These are phyloP conservation scores for Peromyscus nudipes DNA, from an alignment of 2,797 vertebrate genomes.

Conservation along the genomic window DNA sequence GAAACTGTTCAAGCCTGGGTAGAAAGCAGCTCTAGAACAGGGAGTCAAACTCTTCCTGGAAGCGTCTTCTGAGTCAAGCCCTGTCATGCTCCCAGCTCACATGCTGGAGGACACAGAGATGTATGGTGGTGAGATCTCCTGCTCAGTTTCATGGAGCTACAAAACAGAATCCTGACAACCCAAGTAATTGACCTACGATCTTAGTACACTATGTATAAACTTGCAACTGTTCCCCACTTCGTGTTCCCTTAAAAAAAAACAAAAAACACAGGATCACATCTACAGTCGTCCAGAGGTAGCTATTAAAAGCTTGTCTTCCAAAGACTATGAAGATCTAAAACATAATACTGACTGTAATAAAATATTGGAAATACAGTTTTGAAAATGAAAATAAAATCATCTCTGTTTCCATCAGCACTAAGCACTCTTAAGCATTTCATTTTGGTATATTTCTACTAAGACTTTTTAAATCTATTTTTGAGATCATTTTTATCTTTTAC, in stretches of 20 bases:
- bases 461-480: background rate
- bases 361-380: background rate
- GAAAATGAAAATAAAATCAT: background rate
- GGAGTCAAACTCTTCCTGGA: slow-evolving; percentile 11
- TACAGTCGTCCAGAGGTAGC: background rate
- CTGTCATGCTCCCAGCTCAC: background rate
- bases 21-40: background rate
- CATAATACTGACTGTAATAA: slow-evolving; percentile 15
- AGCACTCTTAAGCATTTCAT: slow-evolving; percentile 34
- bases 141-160: background rate
- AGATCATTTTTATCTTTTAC: background rate
- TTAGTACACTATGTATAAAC: background rate
- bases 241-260: background rate
- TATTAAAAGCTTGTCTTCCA: background rate
- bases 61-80: background rate
- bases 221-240: background rate
- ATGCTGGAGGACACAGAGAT: background rate
- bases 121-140: background rate
- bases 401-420: slow-evolving; percentile 15
- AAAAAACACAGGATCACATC: background rate
- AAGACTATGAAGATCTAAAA: slow-evolving; percentile 24
- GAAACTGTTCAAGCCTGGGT: background rate
- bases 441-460: slow-evolving; percentile 37
- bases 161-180: background rate
- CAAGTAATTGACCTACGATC: background rate